Conservation (phyloP, 1,140 invertebrate species). For the Trachymyrmex septentrionalis region DNA sequence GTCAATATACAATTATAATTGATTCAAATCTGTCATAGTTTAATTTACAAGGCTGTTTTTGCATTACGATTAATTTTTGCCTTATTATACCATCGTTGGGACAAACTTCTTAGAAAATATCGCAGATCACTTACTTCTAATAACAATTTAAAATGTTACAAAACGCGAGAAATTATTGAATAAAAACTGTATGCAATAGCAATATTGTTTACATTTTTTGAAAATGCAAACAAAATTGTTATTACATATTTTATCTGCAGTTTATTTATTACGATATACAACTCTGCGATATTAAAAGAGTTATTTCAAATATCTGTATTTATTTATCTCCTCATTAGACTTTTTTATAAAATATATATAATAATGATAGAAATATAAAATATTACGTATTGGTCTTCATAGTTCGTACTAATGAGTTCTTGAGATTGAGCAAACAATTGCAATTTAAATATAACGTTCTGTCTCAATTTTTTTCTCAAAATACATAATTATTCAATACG, state of each 20-base stretch:
- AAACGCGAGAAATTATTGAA: not conserved
- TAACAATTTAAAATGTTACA: not conserved
- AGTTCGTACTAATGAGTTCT: slow-evolving; percentile 33
- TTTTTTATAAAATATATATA: slow-evolving; percentile 30
- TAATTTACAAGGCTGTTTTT: slow-evolving; percentile 1
- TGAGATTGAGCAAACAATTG: slow-evolving; percentile 41
- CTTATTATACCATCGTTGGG: not conserved
- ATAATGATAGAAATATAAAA: slow-evolving; percentile 30
- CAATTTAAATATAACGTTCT: not conserved
- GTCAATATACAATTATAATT: not conserved
- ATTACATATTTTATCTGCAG: not conserved
- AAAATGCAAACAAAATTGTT: slow-evolving; percentile 16
- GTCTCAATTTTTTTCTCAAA: not conserved
- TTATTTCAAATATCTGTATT: not conserved
- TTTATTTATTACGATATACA: slow-evolving; percentile 32
- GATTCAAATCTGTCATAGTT: not conserved
- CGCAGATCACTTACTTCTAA: not conserved
- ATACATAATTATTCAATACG: not conserved
- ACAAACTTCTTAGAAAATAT: not conserved
- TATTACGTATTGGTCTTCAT: slow-evolving; percentile 2
- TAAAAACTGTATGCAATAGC: not conserved
- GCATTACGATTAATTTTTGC: slow-evolving; percentile 1
- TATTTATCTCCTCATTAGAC: not conserved
- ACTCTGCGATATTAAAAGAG: slow-evolving; percentile 51
- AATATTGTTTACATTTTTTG: not conserved